These are phyloP conservation scores for Anabas testudineus DNA, from an alignment of 2,797 vertebrate species.

Conservation along the genomic window DNA sequence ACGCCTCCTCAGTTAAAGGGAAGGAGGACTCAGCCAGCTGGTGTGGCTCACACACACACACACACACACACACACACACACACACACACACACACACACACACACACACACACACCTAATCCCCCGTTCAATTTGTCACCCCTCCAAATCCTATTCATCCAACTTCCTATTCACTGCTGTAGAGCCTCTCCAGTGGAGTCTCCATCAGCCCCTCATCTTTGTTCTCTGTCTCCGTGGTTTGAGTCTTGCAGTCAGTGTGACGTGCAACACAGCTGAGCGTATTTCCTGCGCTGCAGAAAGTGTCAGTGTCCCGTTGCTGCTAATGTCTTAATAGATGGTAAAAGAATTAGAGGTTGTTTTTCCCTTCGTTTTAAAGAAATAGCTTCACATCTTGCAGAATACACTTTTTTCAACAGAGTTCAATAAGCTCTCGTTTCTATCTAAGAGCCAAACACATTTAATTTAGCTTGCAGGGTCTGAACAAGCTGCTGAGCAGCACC, in stretches of 20 bases:
- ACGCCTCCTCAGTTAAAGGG: slow-evolving; percentile 58
- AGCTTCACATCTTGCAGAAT: too few relatives aligned
- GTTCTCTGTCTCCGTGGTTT: slow-evolving; percentile 47
- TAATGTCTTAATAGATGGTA: too few relatives aligned
- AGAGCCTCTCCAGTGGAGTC: slow-evolving; percentile 65
- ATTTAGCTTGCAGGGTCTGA: too few relatives aligned
- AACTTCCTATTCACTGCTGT: slow-evolving; percentile 70
- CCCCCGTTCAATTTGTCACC: slow-evolving; percentile 73
- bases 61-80: slow-evolving; percentile 23
- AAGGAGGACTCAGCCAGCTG: slow-evolving; percentile 68
- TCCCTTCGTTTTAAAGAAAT: too few relatives aligned
- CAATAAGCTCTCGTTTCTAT: too few relatives aligned
- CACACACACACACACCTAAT: slow-evolving; percentile 59
- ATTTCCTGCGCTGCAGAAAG: slow-evolving; percentile 5
- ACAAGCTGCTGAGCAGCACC: too few relatives aligned
- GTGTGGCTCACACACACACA: slow-evolving; percentile 43
- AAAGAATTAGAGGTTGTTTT: too few relatives aligned
- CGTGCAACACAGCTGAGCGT: neutral
- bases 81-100: slow-evolving; percentile 29
- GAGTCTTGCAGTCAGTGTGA: slow-evolving; percentile 24
- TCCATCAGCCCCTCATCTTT: slow-evolving; percentile 60
- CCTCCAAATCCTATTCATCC: slow-evolving; percentile 76
- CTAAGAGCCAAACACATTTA: too few relatives aligned
- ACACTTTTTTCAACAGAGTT: too few relatives aligned
- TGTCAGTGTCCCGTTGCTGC: too few relatives aligned